These are phyloP conservation scores for Habrosyne pyritoides DNA, from an alignment of 2,888 invertebrate genomes.

Conservation along the genomic window DNA sequence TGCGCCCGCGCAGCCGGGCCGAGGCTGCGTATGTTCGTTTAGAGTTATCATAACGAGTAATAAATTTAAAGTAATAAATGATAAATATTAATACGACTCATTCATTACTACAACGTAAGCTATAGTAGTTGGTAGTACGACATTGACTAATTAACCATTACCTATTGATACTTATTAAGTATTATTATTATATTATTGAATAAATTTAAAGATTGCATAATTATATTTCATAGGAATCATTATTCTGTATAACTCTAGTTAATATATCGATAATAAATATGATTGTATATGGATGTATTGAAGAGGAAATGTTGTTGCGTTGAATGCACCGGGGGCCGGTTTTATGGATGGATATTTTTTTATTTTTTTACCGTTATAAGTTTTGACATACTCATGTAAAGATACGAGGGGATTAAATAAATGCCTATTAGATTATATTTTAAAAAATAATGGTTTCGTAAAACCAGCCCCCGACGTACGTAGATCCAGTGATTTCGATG, in stretches of 20 bases:
- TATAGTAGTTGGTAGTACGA: constrained; percentile 81
- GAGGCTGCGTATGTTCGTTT: constrained; percentile 77
- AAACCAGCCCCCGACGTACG: constrained; percentile 75
- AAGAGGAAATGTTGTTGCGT: constrained; percentile 50
- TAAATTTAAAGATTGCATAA: constrained; percentile 84
- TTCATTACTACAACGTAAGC: constrained; percentile 77
- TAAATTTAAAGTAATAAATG: constrained; percentile 74
- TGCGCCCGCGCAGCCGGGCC: constrained; percentile 64
- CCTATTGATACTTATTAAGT: constrained; percentile 83
- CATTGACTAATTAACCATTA: constrained; percentile 84
- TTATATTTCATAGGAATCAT: constrained; percentile 85
- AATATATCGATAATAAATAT: constrained; percentile 81
- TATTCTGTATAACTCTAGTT: constrained; percentile 85
- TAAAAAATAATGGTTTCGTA: constrained; percentile 80
- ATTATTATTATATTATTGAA: constrained; percentile 83
- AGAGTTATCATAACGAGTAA: constrained; percentile 77
- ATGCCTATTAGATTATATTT: constrained; percentile 84
- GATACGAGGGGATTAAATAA: constrained; percentile 73
- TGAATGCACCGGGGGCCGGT: constrained; percentile 73
- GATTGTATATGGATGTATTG: constrained; percentile 64
- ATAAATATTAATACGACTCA: constrained; percentile 79
- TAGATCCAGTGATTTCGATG: constrained; percentile 81
- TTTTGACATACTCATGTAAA: constrained; percentile 78
- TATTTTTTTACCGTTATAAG: constrained; percentile 84
- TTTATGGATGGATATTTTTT: constrained; percentile 82